Evolutionary conservation across 2,797 vertebrate species (phyloP), one percentile per base, ranked within the genome.

Genomic region (Rhinogobio ventralis): DNA sequence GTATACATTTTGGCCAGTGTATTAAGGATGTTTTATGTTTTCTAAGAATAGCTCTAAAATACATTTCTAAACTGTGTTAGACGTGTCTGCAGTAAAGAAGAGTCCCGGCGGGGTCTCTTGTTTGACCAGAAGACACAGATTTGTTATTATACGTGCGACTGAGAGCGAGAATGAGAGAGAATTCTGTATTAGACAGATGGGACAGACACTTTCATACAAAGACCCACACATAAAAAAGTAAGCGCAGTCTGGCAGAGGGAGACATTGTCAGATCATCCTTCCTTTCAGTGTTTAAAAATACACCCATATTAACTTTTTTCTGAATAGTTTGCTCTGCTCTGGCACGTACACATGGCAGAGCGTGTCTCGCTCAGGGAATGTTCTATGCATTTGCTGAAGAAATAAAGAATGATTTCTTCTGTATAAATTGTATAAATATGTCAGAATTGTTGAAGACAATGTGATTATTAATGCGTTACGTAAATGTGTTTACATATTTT

Each of bases 111-210:
- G 91, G 49, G 82, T 88, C 78, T 64, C 92, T 92, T 94, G 93
- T 94, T 93, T 93, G 91, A 85, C 91, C 88, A 66, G 79, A 89
- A 82, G 86, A 82, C 64, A 85, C 39, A 75, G 83, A 87, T 91
- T 93, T 94, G 93, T 94, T 95, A 93, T 94, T 94, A 90, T 93
- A 91, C 91, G 89, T 84, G 89, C 87, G 91, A 92, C 90, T 92
- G 91, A n/a, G n/a, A n/a, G n/a, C n/a, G n/a, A n/a, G n/a, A 93
- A 83, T 57, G 86, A 92, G 92, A 93, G 90, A 30, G 28, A 89
- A 85, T 60, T 93, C 92, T 94, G 94, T 94, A 93, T 93, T 92
- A 91, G 90, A 85, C 87, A 85, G 86, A 89, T 90, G 89, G 92
- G 87, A 83, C 23, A 49, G 30, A 72, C 19, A 69, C 67, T 36